Evolutionary conservation across 2,797 vertebrate genomes (phyloP), one percentile per base, ranked within the genome.

Genomic region (Australoheros facetus): DNA sequence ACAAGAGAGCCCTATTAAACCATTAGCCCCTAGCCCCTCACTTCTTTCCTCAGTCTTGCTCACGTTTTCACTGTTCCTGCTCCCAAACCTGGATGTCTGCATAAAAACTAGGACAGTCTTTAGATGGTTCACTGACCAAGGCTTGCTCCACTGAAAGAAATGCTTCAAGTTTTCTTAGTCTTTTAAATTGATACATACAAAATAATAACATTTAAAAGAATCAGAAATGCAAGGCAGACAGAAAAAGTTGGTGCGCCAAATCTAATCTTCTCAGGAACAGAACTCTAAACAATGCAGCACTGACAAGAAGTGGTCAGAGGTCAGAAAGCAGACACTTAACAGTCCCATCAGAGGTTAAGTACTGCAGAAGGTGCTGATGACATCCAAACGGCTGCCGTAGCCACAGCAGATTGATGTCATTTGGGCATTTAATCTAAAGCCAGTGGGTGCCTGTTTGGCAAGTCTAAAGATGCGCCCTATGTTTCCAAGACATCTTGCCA

Each of bases 1-100:
- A 88, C 87, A 79, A 81, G 87, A 91, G 89, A 93, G 85, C 14
- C 70, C 86, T 80, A 91, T 92, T 90, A 93, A 93, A 93, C 88
- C 92, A 93, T 92, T 90, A 93, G 77, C 83, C 88, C 75, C 76
- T 69, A 69, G 77, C 75, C 78, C 75, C 80, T 80, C 62, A 23
- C 48, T 81, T 80, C 70, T 64, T 72, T 57, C 77, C 54, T 79
- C 79, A 42, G 66, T 87, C 72, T 75, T 84, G 51, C 57, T 79
- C 73, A 56, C 14, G 17, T 78, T 78, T 88, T 42, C 23, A 70
- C 56, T 57, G 79, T 83, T 84, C 64, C 58, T 60, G 53, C 32
- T 82, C 78, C 77, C 85, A 56, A 87, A 89, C 88, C 77, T 64
- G 30, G 42, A 77, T 85, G 87, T 86, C 86, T 87, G 59, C 59